Evolutionary conservation across 2,113 vertebrate genomes (phyloP).

Genomic region (Sander vitreus): DNA sequence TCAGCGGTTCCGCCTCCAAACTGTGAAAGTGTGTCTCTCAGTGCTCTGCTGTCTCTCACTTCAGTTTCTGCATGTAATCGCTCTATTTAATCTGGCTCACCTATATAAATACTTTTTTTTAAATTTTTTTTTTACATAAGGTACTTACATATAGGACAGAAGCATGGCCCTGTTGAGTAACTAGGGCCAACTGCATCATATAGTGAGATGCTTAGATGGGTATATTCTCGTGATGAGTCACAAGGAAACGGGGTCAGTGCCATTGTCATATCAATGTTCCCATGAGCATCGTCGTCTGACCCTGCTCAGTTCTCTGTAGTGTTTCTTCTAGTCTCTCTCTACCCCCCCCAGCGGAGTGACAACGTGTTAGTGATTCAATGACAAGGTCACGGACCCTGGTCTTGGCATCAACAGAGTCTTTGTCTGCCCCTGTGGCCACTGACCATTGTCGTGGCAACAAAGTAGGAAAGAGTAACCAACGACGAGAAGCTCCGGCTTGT

Average conservation of each 20-base stretch:
- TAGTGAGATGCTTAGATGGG: slow-evolving; percentile 12
- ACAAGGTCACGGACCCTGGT: slow-evolving; percentile 74
- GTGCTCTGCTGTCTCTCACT: slow-evolving; percentile 49
- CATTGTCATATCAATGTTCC: slow-evolving; percentile 76
- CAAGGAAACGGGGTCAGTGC: slow-evolving; percentile 73
- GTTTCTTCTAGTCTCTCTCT: slow-evolving; percentile 33
- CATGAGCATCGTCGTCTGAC: slow-evolving; percentile 61
- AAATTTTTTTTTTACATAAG: not conserved
- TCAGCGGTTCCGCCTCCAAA: slow-evolving; percentile 76
- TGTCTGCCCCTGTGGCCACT: slow-evolving; percentile 74
- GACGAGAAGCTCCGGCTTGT: slow-evolving; percentile 41
- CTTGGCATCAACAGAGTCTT: slow-evolving; percentile 78
- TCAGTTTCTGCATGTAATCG: slow-evolving; percentile 47
- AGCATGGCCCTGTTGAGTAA: not conserved
- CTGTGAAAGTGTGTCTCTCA: slow-evolving; percentile 67
- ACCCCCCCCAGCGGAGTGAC: slow-evolving; percentile 58
- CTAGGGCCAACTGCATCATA: slow-evolving; percentile 23
- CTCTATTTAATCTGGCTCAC: slow-evolving; percentile 56
- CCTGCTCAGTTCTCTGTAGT: slow-evolving; percentile 51
- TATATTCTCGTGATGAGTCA: slow-evolving; percentile 67
- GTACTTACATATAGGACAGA: slow-evolving; percentile 25
- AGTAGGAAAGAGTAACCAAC: slow-evolving; percentile 66
- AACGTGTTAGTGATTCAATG: slow-evolving; percentile 81
- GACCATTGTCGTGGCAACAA: slow-evolving; percentile 65
- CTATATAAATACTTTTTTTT: slow-evolving; percentile 24